Base-by-base conservation (phyloP, 1,140 invertebrate genomes). In the Eulimnadia texana region DNA sequence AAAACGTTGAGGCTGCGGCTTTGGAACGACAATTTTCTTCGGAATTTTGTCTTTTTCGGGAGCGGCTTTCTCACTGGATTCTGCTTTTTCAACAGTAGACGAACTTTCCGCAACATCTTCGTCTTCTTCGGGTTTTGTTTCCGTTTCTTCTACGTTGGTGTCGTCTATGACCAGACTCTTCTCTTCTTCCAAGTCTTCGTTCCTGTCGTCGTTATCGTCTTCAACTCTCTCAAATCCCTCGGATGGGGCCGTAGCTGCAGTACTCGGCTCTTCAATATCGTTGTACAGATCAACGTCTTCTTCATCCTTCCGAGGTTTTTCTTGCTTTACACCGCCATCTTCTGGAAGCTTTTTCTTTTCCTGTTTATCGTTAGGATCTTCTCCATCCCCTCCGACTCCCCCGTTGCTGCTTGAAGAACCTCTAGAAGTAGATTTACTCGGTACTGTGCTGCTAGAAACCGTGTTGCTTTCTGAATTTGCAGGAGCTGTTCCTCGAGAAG, bases 201-300 rank as follows among this genome's bases (percentile, higher is more conserved):
- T 82, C 66, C 80, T 82, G 42, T 78, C n/a, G n/a, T n/a, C n/a
- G n/a, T n/a, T n/a, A n/a, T n/a, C n/a, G n/a, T n/a, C n/a, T n/a
- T n/a, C n/a, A n/a, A n/a, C n/a, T n/a, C n/a, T n/a, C n/a, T n/a
- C n/a, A n/a, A n/a, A n/a, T n/a, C n/a, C n/a, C n/a, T n/a, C n/a
- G n/a, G n/a, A n/a, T n/a, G n/a, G n/a, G n/a, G n/a, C n/a, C n/a
- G n/a, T n/a, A n/a, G n/a, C n/a, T n/a, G n/a, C n/a, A n/a, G n/a
- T n/a, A n/a, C n/a, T n/a, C n/a, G n/a, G n/a, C n/a, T n/a, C n/a
- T 54, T 78, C 78, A 54, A 80, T 79, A 63, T 80, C 79, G 67
- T 78, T 78, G 64, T 81, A 80, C 28, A 79, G 74, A 67, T 74
- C 72, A 20, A 71, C 65, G 56, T 73, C 71, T 42, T 71, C 69